Percentiles rank a stretch among this genome's conserved stretches.
These are phyloP conservation scores for Myotis davidii DNA, from an alignment of 2,113 vertebrate species.

Conservation along the genomic window DNA sequence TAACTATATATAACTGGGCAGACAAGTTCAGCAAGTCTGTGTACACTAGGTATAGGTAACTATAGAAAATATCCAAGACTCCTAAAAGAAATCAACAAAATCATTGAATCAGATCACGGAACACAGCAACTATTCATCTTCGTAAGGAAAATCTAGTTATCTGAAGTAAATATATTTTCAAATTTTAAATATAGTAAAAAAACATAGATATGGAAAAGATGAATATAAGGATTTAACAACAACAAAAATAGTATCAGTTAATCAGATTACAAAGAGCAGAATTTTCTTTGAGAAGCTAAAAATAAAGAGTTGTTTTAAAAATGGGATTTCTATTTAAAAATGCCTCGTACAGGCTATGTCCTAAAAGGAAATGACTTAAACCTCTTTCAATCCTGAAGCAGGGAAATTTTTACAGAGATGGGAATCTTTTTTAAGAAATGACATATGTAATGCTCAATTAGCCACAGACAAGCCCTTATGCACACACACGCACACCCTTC, in stretches of 20 bases:
- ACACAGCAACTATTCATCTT: background rate
- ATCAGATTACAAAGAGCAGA: background rate
- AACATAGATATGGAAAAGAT: background rate
- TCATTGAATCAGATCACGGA: background rate
- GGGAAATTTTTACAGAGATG: background rate
- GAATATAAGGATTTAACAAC: background rate
- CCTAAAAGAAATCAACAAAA: constrained; percentile 4
- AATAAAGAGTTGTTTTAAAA: background rate
- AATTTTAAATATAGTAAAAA: background rate
- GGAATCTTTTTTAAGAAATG: background rate
- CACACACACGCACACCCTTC: background rate
- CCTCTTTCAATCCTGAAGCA: background rate
- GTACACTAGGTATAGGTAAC: background rate
- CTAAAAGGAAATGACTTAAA: background rate
- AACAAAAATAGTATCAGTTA: background rate
- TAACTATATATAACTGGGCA: background rate
- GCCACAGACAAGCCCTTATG: background rate
- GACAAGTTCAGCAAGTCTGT: background rate
- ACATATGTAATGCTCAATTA: background rate
- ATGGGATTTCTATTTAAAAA: background rate
- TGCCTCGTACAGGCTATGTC: background rate
- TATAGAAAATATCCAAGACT: background rate
- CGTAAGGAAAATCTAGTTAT: background rate
- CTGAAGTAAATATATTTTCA: background rate
- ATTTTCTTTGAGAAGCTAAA: background rate